Percentiles rank a stretch among this genome's conserved stretches.
Evolutionary conservation across 2,888 invertebrate species (phyloP).

Genomic region (Tryphoninae sp.): DNA sequence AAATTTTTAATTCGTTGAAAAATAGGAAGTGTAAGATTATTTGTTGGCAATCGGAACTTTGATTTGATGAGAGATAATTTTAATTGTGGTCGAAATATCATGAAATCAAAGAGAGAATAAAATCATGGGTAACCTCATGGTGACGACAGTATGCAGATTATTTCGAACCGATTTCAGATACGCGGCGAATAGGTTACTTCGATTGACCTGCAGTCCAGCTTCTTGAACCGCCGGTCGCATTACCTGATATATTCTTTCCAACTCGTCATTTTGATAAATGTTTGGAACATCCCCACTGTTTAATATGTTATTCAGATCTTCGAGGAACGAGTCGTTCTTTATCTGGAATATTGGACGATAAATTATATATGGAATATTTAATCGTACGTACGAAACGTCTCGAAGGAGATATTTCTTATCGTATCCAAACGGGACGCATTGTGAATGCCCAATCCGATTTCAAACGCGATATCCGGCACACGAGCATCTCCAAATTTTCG

Average conservation of each 20-base stretch:
- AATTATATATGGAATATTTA: neutral
- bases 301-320: slow-evolving; percentile 93
- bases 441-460: too few relatives aligned
- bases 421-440: too few relatives aligned
- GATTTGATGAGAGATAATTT: neutral
- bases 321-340: slow-evolving; percentile 93
- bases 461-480: too few relatives aligned
- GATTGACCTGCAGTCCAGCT: slow-evolving; percentile 88
- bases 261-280: slow-evolving; percentile 91
- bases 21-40: neutral
- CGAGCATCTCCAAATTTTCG: too few relatives aligned
- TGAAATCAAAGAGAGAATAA: neutral
- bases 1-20: neutral
- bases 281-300: slow-evolving; percentile 96
- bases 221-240: slow-evolving; percentile 90
- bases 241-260: slow-evolving; percentile 88
- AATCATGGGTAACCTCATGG: slow-evolving; percentile 84
- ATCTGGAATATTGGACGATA: slow-evolving; percentile 83
- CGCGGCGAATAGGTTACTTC: slow-evolving; percentile 91
- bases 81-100: neutral
- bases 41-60: neutral
- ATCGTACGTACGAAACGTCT: neutral
- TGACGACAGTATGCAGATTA: slow-evolving; percentile 91
- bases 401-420: neutral
- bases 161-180: slow-evolving; percentile 91